Evolutionary conservation across 2,113 vertebrate genomes (phyloP).

Genomic region (Gila orcuttii): DNA sequence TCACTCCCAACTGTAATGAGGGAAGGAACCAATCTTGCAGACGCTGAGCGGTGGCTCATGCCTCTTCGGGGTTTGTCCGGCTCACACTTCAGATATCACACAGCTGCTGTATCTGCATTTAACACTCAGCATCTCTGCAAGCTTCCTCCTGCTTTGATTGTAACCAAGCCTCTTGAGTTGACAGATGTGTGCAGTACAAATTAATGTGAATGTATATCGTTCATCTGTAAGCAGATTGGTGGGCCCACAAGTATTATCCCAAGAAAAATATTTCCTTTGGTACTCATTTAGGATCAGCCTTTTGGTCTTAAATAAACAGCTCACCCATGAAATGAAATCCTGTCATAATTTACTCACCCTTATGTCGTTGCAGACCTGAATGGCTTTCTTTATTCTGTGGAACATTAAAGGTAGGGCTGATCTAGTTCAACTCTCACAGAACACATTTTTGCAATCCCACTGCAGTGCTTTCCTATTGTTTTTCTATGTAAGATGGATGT

Average conservation of each 20-base stretch:
- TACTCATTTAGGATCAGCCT: not conserved
- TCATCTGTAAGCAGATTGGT: not conserved
- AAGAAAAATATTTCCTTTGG: not conserved
- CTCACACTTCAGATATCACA: constrained; percentile 15
- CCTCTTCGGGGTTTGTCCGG: not conserved
- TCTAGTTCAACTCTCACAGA: not conserved
- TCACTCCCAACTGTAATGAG: constrained; percentile 25
- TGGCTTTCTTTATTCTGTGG: not conserved
- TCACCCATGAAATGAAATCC: not conserved
- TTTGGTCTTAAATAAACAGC: not conserved
- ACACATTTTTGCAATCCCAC: not conserved
- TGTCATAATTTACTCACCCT: not conserved
- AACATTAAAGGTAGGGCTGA: not conserved
- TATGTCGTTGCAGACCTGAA: not conserved
- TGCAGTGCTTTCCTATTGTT: not conserved
- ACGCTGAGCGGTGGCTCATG: not conserved
- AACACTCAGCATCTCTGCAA: constrained; percentile 3
- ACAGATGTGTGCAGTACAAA: constrained; percentile 21
- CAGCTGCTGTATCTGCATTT: not conserved
- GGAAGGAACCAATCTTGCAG: constrained; percentile 32
- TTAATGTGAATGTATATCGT: not conserved
- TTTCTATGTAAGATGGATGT: not conserved
- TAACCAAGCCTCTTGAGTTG: not conserved
- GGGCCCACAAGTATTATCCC: not conserved
- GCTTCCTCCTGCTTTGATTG: not conserved